Evolutionary conservation across 2,797 vertebrate genomes (phyloP).

Genomic region (Chloroceryle inda): DNA sequence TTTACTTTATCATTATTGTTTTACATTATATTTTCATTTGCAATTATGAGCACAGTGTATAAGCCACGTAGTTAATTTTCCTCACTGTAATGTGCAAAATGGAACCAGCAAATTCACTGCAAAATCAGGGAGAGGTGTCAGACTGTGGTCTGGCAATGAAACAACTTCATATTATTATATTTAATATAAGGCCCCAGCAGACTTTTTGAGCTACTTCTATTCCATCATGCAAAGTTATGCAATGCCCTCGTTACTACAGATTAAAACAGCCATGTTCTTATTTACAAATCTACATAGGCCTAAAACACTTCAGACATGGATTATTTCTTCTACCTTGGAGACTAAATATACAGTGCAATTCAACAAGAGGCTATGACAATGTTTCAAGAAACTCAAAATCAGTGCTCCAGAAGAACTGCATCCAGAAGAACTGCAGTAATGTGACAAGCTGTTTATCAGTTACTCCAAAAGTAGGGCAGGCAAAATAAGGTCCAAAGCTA

Average conservation of each 20-base stretch:
- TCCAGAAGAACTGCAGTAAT: background rate
- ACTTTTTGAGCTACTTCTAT: background rate
- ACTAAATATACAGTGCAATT: background rate
- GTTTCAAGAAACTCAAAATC: background rate
- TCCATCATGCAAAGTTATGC: background rate
- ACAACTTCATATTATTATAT: background rate
- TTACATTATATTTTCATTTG: background rate
- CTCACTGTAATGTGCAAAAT: background rate
- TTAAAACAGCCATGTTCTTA: background rate
- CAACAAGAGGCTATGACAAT: background rate
- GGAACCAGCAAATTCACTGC: background rate
- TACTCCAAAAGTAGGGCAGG: background rate
- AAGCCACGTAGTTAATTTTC: background rate
- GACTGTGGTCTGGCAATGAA: background rate
- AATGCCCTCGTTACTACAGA: background rate
- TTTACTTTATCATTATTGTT: background rate
- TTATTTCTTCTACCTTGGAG: background rate
- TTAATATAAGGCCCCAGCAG: background rate
- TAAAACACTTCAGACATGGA: background rate
- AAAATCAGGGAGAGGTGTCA: background rate
- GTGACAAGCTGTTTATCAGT: background rate
- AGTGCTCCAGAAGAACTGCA: background rate
- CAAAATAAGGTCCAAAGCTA: background rate
- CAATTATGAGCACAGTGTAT: background rate
- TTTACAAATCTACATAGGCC: background rate